Evolutionary conservation across 1,140 invertebrate genomes (phyloP), one percentile per base, ranked within the genome.

Genomic region (Eurosta solidaginis): DNA sequence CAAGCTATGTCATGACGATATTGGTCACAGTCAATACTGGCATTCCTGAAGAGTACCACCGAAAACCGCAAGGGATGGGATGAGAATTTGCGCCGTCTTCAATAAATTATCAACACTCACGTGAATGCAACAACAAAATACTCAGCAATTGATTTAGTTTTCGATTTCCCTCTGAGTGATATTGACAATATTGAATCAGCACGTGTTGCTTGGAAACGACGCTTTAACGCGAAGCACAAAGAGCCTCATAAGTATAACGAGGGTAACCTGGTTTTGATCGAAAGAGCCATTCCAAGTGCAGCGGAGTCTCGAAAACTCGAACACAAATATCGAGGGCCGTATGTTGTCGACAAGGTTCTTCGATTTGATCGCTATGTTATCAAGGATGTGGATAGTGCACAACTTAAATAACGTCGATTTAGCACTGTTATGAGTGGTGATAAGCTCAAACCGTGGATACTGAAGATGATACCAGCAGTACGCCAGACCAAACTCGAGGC

Each of bases 341-440:
- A 79, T 74, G 22, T 78, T 20, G 50, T 81, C 14, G 47, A 14
- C 49, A 81, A 80, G 68, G 59, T 79, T 25, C 73, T 81, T 29
- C 42, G 63, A n/a, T 74, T 75, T 33, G 79, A 80, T 47, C 40
- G 79, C 25, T 81, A 80, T 50, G 74, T 80, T 7, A 77, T 81
- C 4, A 45, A 59, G 27, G 80, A 81, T 79, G 54, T 80, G 6
- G 77, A 80, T 3, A 77, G 79, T 14, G 78, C 78, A 25, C 79
- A 81, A 50, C 12, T 74, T 14, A 75, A 74, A 17, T 47, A 79
- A 33, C 78, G 54, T 59, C 79, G 75, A 22, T 81, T 75, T 73
- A 29, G 73, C 27, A 68, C 77, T 75, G 78, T 80, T n/a, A 73
- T 47, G 17, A 78, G 74, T 36, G 22, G 42, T 27, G 74, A 78